Evolutionary conservation across 1,140 invertebrate genomes (phyloP).

Genomic region (Zaprionus capensis): DNA sequence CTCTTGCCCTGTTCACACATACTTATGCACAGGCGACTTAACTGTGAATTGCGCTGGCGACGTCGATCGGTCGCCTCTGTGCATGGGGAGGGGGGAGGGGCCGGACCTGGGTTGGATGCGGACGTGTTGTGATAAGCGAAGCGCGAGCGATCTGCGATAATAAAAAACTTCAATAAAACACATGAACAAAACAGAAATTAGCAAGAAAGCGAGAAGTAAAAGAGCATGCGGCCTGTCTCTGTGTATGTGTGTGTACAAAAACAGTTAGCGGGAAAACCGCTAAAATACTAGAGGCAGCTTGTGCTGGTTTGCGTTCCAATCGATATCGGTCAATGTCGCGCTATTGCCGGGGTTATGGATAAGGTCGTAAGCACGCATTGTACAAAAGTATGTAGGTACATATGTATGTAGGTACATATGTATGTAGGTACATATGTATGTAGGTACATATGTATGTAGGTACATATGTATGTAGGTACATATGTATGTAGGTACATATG

Average conservation of each 20-base stretch:
- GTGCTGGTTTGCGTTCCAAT: slow-evolving; percentile 18
- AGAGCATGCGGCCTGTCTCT: slow-evolving; percentile 42
- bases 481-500: no score
- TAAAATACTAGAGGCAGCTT: slow-evolving; percentile 8
- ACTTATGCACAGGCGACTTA: slow-evolving; percentile 47
- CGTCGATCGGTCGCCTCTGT: slow-evolving; percentile 39
- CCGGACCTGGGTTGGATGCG: neutral
- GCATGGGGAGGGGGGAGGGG: neutral
- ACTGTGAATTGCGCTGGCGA: slow-evolving; percentile 70
- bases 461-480: neutral
- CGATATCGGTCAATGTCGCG: slow-evolving; percentile 53
- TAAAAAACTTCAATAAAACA: slow-evolving; percentile 73
- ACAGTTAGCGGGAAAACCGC: slow-evolving; percentile 6
- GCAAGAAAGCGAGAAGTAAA: slow-evolving; percentile 66
- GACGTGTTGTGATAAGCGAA: slow-evolving; percentile 58
- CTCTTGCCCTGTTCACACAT: neutral
- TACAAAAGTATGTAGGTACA: neutral
- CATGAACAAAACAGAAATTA: slow-evolving; percentile 67
- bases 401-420: neutral
- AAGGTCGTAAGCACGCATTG: neutral
- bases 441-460: no score
- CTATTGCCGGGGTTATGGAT: slow-evolving; percentile 30
- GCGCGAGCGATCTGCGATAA: slow-evolving; percentile 60
- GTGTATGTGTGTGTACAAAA: slow-evolving; percentile 20
- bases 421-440: neutral